Conservation (phyloP, 2,888 invertebrate species). For the Drosophila paramelanica region DNA sequence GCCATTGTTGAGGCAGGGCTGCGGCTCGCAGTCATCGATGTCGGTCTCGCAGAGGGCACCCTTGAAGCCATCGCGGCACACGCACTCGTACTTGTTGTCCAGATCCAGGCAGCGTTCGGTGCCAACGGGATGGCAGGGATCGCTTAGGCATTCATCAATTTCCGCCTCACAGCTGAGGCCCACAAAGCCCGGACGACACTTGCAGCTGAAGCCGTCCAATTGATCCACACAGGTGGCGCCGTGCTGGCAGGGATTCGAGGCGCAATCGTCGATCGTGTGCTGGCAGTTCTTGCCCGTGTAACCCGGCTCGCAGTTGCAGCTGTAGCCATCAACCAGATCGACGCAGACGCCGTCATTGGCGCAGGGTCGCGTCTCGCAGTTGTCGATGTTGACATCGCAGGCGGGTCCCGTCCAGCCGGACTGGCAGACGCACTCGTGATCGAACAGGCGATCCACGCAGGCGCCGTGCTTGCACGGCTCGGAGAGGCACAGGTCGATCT, state of each 20-base stretch:
- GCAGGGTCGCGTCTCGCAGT: constrained; percentile 95
- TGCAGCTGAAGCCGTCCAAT: constrained; percentile 95
- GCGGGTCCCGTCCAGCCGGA: constrained; percentile 95
- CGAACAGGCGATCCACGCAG: constrained; percentile 95
- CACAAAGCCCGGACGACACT: constrained; percentile 96
- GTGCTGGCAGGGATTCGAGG: constrained; percentile 95
- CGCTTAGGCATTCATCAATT: constrained; percentile 95
- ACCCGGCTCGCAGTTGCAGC: constrained; percentile 96
- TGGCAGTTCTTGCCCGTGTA: constrained; percentile 97
- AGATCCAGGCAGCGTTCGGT: constrained; percentile 95
- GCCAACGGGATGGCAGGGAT: constrained; percentile 95
- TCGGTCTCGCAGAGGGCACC: constrained; percentile 94
- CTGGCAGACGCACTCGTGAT: constrained; percentile 94
- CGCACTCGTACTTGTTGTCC: constrained; percentile 94
- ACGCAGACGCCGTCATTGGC: constrained; percentile 96
- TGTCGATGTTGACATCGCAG: constrained; percentile 96
- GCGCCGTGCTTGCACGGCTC: constrained; percentile 97
- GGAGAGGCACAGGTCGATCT: constrained; percentile 95
- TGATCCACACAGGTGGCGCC: constrained; percentile 95
- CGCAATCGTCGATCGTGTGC: constrained; percentile 96
- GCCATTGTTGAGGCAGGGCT: constrained; percentile 95
- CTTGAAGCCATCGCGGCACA: constrained; percentile 94
- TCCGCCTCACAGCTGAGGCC: constrained; percentile 97
- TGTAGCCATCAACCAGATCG: constrained; percentile 93
- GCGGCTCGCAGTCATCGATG: constrained; percentile 93